Base-by-base conservation (phyloP, 2,888 invertebrate genomes). In the Acleris literana region DNA sequence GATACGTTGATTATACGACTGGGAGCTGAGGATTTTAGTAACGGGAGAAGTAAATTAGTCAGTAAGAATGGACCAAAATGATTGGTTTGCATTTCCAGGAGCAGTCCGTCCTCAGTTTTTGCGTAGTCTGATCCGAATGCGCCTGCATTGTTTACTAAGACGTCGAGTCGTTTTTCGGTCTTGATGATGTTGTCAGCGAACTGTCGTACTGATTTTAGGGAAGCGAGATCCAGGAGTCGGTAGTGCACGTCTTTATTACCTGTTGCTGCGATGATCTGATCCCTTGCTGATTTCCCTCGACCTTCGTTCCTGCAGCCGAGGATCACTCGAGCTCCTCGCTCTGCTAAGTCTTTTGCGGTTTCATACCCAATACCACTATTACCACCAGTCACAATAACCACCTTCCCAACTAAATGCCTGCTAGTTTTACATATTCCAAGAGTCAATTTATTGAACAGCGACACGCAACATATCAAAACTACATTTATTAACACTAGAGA, bases 261-360 rank as follows among this genome's bases (percentile, higher is more conserved):
- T 2, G 72, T 72, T 4, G 51, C 63, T 48, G 51, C 17, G 22
- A 68, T 43, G 17, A 72, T 69, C 25, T 17, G 49, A 29, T 68
- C 53, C 9, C 51, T n/a, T 2, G 93, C 93, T 74, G 92, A 87
- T 72, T 93, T 93, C 1, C 95, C 96, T 17, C 92, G 92, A 60
- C 94, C 94, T 68, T 95, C 81, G 78, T 96, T 95, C 71, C 97
- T 93, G 82, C 97, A 97, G 0, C 96, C 97, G 93, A 98, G 92
- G 60, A 97, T 95, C 9, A 97, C 93, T 67, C 94, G 93, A 1
- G 96, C 97, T 29, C 96, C 96, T 77, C 96, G 92, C 69, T 93
- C 94, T 2, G 64, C 64, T 11, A 65, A 55, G 49, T 65, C 60
- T 39, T 44, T 43, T 3, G 64, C 55, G 13, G 64, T 60, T 43